Percentiles rank a stretch among this genome's conserved stretches.
Conservation (phyloP, 2,888 invertebrate genomes). For the Xestia rhomboidea region DNA sequence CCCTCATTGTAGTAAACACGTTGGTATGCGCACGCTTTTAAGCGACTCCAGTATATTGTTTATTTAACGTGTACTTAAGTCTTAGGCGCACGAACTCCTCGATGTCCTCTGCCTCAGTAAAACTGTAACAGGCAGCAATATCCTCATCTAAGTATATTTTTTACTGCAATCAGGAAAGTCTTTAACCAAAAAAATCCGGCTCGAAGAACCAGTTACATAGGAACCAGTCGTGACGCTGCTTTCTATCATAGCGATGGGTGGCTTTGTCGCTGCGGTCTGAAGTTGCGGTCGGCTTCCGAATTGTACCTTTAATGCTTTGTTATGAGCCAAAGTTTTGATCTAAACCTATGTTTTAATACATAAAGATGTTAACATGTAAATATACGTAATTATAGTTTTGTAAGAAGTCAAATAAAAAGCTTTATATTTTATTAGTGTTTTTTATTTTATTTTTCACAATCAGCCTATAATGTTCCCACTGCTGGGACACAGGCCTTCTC, state of each 20-base stretch:
- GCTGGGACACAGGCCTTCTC: background rate
- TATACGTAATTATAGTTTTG: constrained; percentile 44
- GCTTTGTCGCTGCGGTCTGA: background rate
- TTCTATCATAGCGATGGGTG: background rate
- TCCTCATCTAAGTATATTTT: too few relatives aligned
- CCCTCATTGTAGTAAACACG: too few relatives aligned
- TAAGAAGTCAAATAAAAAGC: constrained; percentile 51
- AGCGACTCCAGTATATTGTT: too few relatives aligned
- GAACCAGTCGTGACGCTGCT: background rate
- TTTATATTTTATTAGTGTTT: constrained; percentile 40
- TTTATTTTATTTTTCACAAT: constrained; percentile 4
- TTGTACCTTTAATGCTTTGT: background rate
- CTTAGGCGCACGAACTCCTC: too few relatives aligned
- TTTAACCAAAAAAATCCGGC: too few relatives aligned
- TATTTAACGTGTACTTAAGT: too few relatives aligned
- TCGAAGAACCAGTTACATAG: background rate
- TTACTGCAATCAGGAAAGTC: too few relatives aligned
- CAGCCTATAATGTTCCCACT: background rate
- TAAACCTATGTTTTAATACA: constrained; percentile 3
- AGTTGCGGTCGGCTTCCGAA: background rate
- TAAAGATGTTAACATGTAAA: constrained; percentile 37
- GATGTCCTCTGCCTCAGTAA: too few relatives aligned
- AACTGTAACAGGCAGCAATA: too few relatives aligned
- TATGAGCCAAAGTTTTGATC: constrained; percentile 22
- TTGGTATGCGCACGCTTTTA: too few relatives aligned